Evolutionary conservation across 2,888 invertebrate genomes (phyloP).

Genomic region (Perithous albicinctus): DNA sequence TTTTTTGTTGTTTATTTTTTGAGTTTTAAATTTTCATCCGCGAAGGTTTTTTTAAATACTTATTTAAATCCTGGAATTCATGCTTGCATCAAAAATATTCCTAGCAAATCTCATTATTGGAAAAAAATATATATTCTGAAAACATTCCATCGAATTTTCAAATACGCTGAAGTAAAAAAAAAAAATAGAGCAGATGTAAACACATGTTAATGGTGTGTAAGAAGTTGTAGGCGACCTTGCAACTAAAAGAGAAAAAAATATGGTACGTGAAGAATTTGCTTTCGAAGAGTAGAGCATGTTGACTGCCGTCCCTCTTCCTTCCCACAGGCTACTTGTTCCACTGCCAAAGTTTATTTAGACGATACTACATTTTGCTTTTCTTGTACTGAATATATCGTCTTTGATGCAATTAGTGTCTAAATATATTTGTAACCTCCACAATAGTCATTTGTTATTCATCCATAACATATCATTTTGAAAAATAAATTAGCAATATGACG

Average conservation of each 20-base stretch:
- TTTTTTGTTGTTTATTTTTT: too few relatives aligned
- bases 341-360: constrained; percentile 49
- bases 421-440: constrained; percentile 30
- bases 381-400: background rate
- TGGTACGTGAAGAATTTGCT: background rate
- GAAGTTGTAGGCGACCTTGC: background rate
- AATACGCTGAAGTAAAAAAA: background rate
- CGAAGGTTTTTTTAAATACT: too few relatives aligned
- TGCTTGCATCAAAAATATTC: too few relatives aligned
- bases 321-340: constrained; percentile 34
- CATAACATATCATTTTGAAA: background rate
- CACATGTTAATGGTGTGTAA: background rate
- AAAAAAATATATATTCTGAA: too few relatives aligned
- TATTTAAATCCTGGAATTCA: too few relatives aligned
- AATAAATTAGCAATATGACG: background rate
- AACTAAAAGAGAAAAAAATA: constrained; percentile 14
- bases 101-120: too few relatives aligned
- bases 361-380: constrained; percentile 33
- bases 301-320: background rate
- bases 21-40: too few relatives aligned
- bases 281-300: background rate
- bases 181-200: background rate
- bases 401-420: constrained; percentile 4
- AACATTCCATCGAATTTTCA: background rate
- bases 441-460: constrained; percentile 1